Evolutionary conservation across 1,140 invertebrate genomes (phyloP).

Genomic region (Pseudachorutes palmiensis): DNA sequence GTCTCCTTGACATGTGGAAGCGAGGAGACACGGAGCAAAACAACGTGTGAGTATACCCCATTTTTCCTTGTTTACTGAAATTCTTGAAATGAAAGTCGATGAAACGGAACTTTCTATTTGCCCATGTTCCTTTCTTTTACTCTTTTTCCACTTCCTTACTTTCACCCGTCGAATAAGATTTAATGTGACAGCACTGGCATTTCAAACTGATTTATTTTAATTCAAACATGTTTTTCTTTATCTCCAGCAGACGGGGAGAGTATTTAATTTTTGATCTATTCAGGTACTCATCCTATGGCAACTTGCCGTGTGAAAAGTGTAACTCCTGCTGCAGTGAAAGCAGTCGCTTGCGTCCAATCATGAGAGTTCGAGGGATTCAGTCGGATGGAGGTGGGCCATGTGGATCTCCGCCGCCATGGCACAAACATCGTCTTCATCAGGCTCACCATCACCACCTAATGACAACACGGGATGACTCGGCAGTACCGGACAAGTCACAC

Average conservation of each 20-base stretch:
- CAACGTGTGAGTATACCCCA: slow-evolving; percentile 4
- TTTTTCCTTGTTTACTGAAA: no score
- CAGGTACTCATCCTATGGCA: slow-evolving; percentile 20
- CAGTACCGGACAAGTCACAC: background rate
- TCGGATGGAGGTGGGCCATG: slow-evolving; percentile 9
- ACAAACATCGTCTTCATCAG: background rate
- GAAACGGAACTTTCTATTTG: no score
- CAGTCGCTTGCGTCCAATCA: slow-evolving; percentile 27
- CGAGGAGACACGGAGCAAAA: background rate
- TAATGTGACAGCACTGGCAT: no score
- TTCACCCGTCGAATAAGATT: no score
- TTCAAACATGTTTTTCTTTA: background rate
- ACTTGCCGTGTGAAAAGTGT: slow-evolving; percentile 10
- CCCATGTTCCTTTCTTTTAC: no score
- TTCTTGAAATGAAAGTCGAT: no score
- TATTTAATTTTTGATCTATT: background rate
- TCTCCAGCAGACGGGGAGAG: background rate
- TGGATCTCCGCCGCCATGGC: background rate
- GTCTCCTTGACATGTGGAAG: slow-evolving; percentile 4
- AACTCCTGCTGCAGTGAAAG: background rate
- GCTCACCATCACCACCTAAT: background rate
- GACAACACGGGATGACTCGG: background rate
- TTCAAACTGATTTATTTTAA: no score
- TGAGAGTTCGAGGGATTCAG: slow-evolving; percentile 31
- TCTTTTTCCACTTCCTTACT: no score